Base-by-base conservation (phyloP, 2,797 vertebrate genomes). In the Lithobates pipiens region DNA sequence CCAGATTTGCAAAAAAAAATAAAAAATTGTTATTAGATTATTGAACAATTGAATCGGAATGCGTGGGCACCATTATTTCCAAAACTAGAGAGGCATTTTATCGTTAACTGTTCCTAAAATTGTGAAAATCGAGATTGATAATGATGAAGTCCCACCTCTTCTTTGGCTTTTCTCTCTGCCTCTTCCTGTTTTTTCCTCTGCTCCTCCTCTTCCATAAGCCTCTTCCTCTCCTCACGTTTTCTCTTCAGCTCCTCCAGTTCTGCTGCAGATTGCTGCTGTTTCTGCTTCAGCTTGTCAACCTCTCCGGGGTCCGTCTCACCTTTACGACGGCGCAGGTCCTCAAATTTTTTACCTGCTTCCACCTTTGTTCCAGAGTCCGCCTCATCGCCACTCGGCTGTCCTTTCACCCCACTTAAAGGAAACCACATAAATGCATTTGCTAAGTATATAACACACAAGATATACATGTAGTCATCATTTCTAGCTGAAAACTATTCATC, bases 161-260 rank as follows among this genome's bases (percentile, higher is more conserved):
- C 98, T 88, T 88, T 95, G 88, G 93, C 92, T 93, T 97, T 99
- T 44, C 93, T 95, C 61, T 98, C 96, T 0, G 91, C 94, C 83
- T 98, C 97, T 74, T 98, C 98, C 90, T 97, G 95, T 90, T 97
- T 98, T 92, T 90, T 96, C 91, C 89, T 95, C 91, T 94, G 94
- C 89, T 99, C 98, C 88, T 99, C 98, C 85, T 99, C 98, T 89
- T 99, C 98, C 90, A 97, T 92, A 76, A 98, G 92, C 92, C 97
- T 99, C 91, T 91, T 96, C 86, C 98, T 95, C 85, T 97, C 97
- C 91, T 99, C 98, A 65, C 98, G 91, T 92, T 95, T 97, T 79
- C 93, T 97, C 93, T 96, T 98, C 92, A 99, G 94, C 87, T 98
- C 98, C 25, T 98, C 98, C 91, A 99, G 95, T 93, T 99, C 98